Evolutionary conservation across 2,888 invertebrate genomes (phyloP).

Genomic region (Cheilosia pagana): DNA sequence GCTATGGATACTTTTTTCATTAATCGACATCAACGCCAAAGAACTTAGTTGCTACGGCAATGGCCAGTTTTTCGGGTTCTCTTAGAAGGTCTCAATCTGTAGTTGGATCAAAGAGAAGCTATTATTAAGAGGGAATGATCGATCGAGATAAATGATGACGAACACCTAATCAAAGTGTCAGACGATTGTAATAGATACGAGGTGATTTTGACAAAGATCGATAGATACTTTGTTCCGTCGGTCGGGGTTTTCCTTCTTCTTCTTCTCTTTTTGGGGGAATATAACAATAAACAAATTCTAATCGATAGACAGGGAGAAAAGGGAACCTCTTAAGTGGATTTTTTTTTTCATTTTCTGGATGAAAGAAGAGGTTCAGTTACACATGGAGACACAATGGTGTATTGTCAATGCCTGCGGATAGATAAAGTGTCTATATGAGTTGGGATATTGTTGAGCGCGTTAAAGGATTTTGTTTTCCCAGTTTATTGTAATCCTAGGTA

Average conservation of each 20-base stretch:
- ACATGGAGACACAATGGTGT: constrained; percentile 43
- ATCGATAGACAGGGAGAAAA: constrained; percentile 49
- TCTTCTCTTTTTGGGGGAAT: background rate
- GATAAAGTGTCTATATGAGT: background rate
- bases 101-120: constrained; percentile 57
- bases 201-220: constrained; percentile 68
- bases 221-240: constrained; percentile 61
- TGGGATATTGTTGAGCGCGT: constrained; percentile 37
- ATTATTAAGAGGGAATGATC: constrained; percentile 49
- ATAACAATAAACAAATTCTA: constrained; percentile 68
- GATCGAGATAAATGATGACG: constrained; percentile 74
- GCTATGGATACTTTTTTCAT: constrained; percentile 65
- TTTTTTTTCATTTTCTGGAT: constrained; percentile 26
- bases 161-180: constrained; percentile 73
- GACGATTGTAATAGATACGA: constrained; percentile 66
- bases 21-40: constrained; percentile 70
- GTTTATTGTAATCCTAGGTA: constrained; percentile 38
- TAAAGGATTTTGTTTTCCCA: constrained; percentile 35
- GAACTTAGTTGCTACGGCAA: constrained; percentile 43
- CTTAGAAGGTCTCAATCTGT: constrained; percentile 43
- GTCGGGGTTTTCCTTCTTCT: background rate
- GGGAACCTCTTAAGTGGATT: constrained; percentile 47
- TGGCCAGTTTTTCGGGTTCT: background rate
- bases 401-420: constrained; percentile 17
- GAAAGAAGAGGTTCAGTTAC: constrained; percentile 52